Percentiles rank a stretch among this genome's conserved stretches.
phyloP scores from a whole-genome alignment of 2,888 invertebrate genomes.

The Rosalia funebris region DNA sequence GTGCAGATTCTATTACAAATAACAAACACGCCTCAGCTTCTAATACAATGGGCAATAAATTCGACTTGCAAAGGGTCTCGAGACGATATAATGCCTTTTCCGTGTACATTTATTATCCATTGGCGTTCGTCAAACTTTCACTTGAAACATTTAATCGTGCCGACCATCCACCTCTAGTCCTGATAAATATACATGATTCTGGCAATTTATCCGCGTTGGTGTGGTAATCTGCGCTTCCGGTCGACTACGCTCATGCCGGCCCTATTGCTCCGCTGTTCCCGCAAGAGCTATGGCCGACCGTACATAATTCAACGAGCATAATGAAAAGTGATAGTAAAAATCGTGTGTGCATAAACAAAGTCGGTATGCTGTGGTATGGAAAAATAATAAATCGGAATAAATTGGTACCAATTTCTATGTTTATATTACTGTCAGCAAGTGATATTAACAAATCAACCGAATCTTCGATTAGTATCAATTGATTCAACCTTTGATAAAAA shows the following conservation, averaged over 20 bases:
- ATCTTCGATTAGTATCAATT: no score
- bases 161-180: conserved; percentile 18
- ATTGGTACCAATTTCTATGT: no score
- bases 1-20: no score
- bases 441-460: no score
- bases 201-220: conserved; percentile 59
- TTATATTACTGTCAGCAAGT: no score
- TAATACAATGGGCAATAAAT: no score
- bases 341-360: neutral
- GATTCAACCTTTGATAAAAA: no score
- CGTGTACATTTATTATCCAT: conserved; percentile 1
- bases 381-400: no score
- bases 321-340: conserved; percentile 1
- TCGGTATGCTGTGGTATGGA: no score
- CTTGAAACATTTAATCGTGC: neutral
- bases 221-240: conserved; percentile 61
- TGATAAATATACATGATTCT: conserved; percentile 54
- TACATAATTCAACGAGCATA: conserved; percentile 7
- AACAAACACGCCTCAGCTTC: no score
- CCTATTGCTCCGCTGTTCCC: neutral
- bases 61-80: no score
- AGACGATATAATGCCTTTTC: neutral
- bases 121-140: conserved; percentile 6
- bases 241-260: conserved; percentile 52
- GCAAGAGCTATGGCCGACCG: conserved; percentile 3